These are phyloP conservation scores for Triplophysa tibetana DNA, from an alignment of 2,113 vertebrate genomes.

Conservation along the genomic window DNA sequence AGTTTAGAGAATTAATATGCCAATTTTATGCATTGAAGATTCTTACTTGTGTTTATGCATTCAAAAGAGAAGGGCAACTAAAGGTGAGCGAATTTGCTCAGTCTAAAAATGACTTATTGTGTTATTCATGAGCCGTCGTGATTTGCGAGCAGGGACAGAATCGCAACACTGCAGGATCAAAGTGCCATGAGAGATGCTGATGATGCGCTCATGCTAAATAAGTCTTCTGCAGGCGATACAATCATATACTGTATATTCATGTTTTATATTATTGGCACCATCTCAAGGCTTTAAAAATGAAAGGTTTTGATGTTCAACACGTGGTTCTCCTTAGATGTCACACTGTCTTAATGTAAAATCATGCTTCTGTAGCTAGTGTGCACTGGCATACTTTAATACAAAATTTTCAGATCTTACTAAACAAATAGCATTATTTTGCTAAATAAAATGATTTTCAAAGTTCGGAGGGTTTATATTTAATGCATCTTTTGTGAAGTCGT, in stretches of 20 bases:
- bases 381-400: too few relatives aligned
- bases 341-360: too few relatives aligned
- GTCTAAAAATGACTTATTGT: slow-evolving; percentile 18
- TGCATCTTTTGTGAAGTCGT: neutral
- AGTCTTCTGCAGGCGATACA: neutral
- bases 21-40: neutral
- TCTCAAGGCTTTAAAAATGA: slow-evolving; percentile 23
- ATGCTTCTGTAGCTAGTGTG: too few relatives aligned
- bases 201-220: neutral
- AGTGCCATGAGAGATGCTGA: slow-evolving; percentile 8
- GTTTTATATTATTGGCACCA: neutral
- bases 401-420: neutral
- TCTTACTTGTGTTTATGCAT: slow-evolving; percentile 2
- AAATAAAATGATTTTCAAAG: neutral
- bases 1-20: neutral
- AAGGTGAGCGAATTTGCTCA: slow-evolving; percentile 3
- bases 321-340: neutral
- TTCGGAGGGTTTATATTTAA: neutral
- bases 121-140: slow-evolving; percentile 16
- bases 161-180: neutral
- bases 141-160: slow-evolving; percentile 9
- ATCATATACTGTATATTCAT: neutral
- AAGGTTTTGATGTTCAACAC: slow-evolving; percentile 6
- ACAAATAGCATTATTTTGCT: neutral
- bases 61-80: neutral